phyloP scores from a whole-genome alignment of 2,797 vertebrate genomes.

The Leptoclinus maculatus region DNA sequence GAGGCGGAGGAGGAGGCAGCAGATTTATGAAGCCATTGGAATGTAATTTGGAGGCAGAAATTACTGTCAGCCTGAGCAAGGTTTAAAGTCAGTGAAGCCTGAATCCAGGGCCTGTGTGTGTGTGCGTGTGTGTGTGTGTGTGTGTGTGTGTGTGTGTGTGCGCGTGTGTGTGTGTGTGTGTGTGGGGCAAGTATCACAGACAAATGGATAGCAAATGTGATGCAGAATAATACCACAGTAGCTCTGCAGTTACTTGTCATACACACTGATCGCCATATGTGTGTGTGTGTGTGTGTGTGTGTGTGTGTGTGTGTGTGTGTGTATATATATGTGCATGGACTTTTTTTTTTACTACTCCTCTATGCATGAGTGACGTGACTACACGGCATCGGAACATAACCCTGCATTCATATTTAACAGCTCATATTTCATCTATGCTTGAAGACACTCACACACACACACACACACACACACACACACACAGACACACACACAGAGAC shows the following conservation, averaged over 20 bases:
- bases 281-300: background rate
- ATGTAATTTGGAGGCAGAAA: constrained; percentile 90
- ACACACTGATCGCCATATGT: constrained; percentile 36
- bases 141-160: constrained; percentile 35
- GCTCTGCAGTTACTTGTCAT: constrained; percentile 57
- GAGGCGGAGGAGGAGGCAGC: constrained; percentile 77
- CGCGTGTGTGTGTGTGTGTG: constrained; percentile 36
- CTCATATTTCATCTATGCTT: constrained; percentile 77
- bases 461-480: constrained; percentile 20
- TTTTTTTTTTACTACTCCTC: constrained; percentile 50
- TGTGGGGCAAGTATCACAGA: constrained; percentile 61
- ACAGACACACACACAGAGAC: constrained; percentile 20
- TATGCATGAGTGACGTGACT: constrained; percentile 66
- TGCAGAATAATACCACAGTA: constrained; percentile 71
- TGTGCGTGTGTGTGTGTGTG: constrained; percentile 32
- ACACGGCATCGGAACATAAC: constrained; percentile 68
- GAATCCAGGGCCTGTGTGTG: constrained; percentile 72
- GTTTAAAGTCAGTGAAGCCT: constrained; percentile 86
- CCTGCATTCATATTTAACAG: constrained; percentile 77
- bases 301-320: background rate
- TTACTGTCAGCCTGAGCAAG: constrained; percentile 86
- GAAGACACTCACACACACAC: constrained; percentile 48
- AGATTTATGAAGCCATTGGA: constrained; percentile 90
- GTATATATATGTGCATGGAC: background rate
- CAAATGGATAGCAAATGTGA: constrained; percentile 74